A percentile compares a stretch with the other conserved stretches of the same genome.
Evolutionary conservation across 1,140 invertebrate genomes (phyloP).

Genomic region (Eurosta solidaginis): DNA sequence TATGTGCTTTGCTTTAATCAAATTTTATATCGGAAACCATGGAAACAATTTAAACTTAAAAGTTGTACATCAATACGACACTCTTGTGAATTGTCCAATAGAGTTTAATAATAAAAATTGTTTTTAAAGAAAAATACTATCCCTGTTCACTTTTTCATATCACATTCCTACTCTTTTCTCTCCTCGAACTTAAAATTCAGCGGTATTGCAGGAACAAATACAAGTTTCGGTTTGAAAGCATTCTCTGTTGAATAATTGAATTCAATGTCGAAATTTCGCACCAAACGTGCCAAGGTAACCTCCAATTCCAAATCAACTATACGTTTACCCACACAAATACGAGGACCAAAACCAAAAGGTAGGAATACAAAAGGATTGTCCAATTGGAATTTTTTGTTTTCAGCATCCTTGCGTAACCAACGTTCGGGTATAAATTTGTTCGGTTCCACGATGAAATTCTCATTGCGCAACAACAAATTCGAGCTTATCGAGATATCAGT

Average conservation of each 20-base stretch:
- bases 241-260: conserved; percentile 34
- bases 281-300: conserved; percentile 45
- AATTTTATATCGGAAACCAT: too few species aligned
- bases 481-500: conserved; percentile 61
- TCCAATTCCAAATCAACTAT: conserved; percentile 76
- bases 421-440: conserved; percentile 65
- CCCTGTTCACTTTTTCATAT: too few species aligned
- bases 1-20: too few species aligned
- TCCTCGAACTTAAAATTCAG: conserved; percentile 41
- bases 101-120: too few species aligned
- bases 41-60: too few species aligned
- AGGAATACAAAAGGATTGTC: conserved; percentile 66
- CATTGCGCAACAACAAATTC: conserved; percentile 55
- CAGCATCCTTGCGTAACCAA: conserved; percentile 58
- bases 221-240: conserved; percentile 12
- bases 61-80: too few species aligned
- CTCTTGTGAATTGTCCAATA: too few species aligned
- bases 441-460: conserved; percentile 61
- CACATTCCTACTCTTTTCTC: conserved; percentile 34
- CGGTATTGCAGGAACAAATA: neutral
- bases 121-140: too few species aligned
- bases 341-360: conserved; percentile 68
- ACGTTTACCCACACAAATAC: conserved; percentile 66
- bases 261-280: conserved; percentile 31
- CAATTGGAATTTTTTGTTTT: conserved; percentile 43